phyloP scores from a whole-genome alignment of 2,888 invertebrate genomes.

The Melipona bicolor region DNA sequence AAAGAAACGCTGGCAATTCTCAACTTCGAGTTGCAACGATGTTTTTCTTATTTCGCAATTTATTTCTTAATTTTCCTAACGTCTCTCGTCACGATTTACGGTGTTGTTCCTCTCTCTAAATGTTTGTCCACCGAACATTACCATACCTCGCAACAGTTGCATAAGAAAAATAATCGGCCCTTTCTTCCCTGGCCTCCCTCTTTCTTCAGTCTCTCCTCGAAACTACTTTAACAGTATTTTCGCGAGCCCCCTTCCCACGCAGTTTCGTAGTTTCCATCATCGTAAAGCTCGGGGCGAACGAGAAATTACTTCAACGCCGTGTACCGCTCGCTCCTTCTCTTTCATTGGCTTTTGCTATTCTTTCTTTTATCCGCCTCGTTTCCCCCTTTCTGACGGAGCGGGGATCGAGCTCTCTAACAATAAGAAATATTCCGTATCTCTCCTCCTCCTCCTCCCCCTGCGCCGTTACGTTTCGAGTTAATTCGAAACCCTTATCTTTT shows the following conservation, averaged over 20 bases:
- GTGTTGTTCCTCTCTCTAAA: not conserved
- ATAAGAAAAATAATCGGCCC: constrained; percentile 25
- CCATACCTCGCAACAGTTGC: not conserved
- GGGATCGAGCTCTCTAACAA: not conserved
- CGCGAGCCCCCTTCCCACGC: not conserved
- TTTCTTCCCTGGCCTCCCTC: not conserved
- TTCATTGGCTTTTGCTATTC: constrained; percentile 27
- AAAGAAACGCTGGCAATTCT: not conserved
- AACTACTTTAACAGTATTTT: constrained; percentile 4
- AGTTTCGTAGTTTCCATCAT: constrained; percentile 32
- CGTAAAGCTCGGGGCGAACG: constrained; percentile 8
- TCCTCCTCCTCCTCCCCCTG: not conserved
- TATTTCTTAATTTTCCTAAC: not conserved
- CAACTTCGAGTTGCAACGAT: not conserved
- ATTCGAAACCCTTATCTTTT: constrained; percentile 56
- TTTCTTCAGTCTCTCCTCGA: not conserved
- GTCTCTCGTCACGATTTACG: not conserved
- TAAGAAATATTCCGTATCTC: constrained; percentile 36
- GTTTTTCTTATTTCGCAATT: not conserved
- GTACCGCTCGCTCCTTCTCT: not conserved
- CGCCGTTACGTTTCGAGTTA: constrained; percentile 20
- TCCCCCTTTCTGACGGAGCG: not conserved
- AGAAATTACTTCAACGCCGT: constrained; percentile 31
- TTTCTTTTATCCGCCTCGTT: not conserved
- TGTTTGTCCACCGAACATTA: not conserved